A percentile compares a stretch with the other conserved stretches of the same genome.
phyloP scores from a whole-genome alignment of 2,797 vertebrate species.

The Notoglanidium macrostoma region DNA sequence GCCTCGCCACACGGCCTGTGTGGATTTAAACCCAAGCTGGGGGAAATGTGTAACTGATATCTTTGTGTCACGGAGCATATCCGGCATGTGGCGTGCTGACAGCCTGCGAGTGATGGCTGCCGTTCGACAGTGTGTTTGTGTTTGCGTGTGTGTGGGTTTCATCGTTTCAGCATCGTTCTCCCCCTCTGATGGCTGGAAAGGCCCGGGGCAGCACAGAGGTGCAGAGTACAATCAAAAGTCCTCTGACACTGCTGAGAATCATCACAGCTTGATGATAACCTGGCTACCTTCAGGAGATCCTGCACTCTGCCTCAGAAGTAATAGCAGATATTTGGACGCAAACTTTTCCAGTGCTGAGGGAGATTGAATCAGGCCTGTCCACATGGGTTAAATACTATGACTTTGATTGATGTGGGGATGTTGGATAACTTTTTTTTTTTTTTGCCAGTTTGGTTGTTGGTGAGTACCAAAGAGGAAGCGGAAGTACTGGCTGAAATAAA shows the following conservation, averaged over 20 bases:
- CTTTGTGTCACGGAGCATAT: slow-evolving; percentile 69
- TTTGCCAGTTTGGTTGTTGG: background rate
- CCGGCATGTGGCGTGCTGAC: slow-evolving; percentile 70
- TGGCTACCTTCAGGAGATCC: slow-evolving; percentile 61
- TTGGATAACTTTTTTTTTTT: background rate
- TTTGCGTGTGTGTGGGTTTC: slow-evolving; percentile 48
- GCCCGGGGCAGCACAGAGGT: slow-evolving; percentile 68
- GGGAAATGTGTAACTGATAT: slow-evolving; percentile 66
- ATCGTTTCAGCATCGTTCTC: slow-evolving; percentile 69
- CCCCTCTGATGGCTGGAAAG: slow-evolving; percentile 54
- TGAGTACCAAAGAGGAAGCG: background rate
- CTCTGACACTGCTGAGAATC: slow-evolving; percentile 61
- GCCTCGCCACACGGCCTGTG: slow-evolving; percentile 56
- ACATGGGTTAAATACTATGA: slow-evolving; percentile 54
- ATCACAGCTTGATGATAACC: slow-evolving; percentile 66
- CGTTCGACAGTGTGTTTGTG: slow-evolving; percentile 43
- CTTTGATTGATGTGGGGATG: slow-evolving; percentile 54
- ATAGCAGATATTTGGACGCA: slow-evolving; percentile 34
- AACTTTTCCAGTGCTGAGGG: slow-evolving; percentile 45
- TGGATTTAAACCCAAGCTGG: slow-evolving; percentile 68
- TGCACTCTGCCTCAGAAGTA: slow-evolving; percentile 18
- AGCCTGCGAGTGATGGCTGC: slow-evolving; percentile 62
- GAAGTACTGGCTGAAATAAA: background rate
- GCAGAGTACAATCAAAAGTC: slow-evolving; percentile 78
- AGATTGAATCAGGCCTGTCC: slow-evolving; percentile 50